These are phyloP conservation scores for Pemphredon lugubris DNA, from an alignment of 2,888 invertebrate species.

Conservation along the genomic window DNA sequence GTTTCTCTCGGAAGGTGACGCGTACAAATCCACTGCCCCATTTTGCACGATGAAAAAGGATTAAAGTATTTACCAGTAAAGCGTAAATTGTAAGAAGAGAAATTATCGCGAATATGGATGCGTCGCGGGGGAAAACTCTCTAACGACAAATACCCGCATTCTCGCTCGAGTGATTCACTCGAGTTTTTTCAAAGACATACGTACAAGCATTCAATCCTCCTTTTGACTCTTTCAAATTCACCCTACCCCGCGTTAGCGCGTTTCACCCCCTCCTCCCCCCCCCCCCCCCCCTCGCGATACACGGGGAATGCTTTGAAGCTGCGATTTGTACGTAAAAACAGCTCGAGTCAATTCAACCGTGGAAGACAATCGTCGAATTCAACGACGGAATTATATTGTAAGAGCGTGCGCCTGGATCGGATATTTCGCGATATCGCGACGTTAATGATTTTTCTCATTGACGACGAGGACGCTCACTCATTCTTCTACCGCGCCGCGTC, in stretches of 20 bases:
- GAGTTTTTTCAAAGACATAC: conserved; percentile 45
- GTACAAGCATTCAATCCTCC: conserved; percentile 38
- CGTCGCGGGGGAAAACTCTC: conserved; percentile 13
- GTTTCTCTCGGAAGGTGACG: conserved; percentile 48
- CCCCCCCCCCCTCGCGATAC: too few relatives aligned
- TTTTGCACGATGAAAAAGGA: conserved; percentile 54
- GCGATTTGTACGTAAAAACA: background rate
- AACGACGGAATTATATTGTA: too few relatives aligned
- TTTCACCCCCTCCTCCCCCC: too few relatives aligned
- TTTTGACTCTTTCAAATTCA: conserved; percentile 28
- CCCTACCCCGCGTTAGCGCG: conserved; percentile 1
- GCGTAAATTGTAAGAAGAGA: conserved; percentile 43
- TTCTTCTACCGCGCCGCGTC: too few relatives aligned
- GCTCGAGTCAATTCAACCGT: conserved; percentile 9
- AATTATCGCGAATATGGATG: conserved; percentile 24
- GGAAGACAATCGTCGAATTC: conserved; percentile 15
- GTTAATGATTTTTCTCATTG: too few relatives aligned
- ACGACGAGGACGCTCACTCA: too few relatives aligned
- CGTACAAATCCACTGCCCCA: conserved; percentile 54
- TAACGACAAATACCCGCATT: conserved; percentile 32
- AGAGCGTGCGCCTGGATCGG: too few relatives aligned
- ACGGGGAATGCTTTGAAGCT: background rate
- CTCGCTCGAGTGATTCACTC: conserved; percentile 35
- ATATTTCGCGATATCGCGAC: background rate
- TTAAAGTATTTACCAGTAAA: conserved; percentile 59